Evolutionary conservation across 2,113 vertebrate species (phyloP).

Genomic region (Spea multiplicata): DNA sequence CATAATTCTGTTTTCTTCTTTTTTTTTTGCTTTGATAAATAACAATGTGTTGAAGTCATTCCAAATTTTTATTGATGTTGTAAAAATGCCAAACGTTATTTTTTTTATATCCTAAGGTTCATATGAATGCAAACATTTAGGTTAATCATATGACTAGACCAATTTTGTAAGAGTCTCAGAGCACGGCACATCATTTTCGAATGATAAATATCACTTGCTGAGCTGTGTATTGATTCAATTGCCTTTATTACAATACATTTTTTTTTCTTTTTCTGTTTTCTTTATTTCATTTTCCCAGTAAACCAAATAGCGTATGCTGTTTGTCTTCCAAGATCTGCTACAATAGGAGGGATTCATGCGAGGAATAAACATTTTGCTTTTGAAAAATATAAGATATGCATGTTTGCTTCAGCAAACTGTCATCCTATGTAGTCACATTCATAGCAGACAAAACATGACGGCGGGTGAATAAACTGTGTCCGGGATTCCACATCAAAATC

Average conservation of each 20-base stretch:
- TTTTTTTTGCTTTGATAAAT: slow-evolving; percentile 29
- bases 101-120: slow-evolving; percentile 14
- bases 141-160: slow-evolving; percentile 39
- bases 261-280: slow-evolving; percentile 16
- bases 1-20: slow-evolving; percentile 16
- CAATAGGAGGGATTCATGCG: slow-evolving; percentile 12
- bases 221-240: slow-evolving; percentile 20
- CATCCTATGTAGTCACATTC: slow-evolving; percentile 3
- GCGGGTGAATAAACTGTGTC: slow-evolving; percentile 6
- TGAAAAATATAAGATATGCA: slow-evolving; percentile 32
- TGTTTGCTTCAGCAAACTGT: slow-evolving; percentile 24
- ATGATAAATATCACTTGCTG: slow-evolving; percentile 41
- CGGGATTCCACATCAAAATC: neutral
- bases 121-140: slow-evolving; percentile 37
- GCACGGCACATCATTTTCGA: slow-evolving; percentile 18
- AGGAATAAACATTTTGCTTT: slow-evolving; percentile 27
- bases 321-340: slow-evolving; percentile 28
- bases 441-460: slow-evolving; percentile 21
- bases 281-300: neutral
- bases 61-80: slow-evolving; percentile 40
- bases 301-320: slow-evolving; percentile 34
- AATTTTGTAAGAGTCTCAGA: neutral
- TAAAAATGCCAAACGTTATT: slow-evolving; percentile 22
- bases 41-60: slow-evolving; percentile 35
- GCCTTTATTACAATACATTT: slow-evolving; percentile 24